Conservation (phyloP, 2,797 vertebrate species). For the Sebastes hubbsi region DNA sequence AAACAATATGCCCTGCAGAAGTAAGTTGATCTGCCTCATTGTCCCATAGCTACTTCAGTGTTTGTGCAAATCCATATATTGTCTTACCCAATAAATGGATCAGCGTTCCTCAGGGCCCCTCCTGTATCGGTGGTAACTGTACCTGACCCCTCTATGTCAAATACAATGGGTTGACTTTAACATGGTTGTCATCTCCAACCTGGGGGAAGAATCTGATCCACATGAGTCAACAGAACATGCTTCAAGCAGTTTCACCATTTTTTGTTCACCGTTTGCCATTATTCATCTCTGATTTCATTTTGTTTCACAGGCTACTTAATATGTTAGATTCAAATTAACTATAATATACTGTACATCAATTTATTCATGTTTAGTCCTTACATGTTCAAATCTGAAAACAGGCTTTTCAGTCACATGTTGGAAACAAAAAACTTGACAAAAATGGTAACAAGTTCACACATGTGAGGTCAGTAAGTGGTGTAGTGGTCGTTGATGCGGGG, state of each 20-base stretch:
- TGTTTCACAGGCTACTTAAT: background rate
- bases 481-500: too few species aligned
- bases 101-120: slow-evolving; percentile 23
- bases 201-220: slow-evolving; percentile 26
- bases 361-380: background rate
- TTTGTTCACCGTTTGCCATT: background rate
- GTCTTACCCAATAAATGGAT: slow-evolving; percentile 24
- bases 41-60: slow-evolving; percentile 5
- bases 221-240: background rate
- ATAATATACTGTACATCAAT: background rate
- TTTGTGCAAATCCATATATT: slow-evolving; percentile 19
- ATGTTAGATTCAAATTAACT: background rate
- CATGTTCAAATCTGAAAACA: background rate
- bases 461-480: background rate
- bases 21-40: slow-evolving; percentile 56
- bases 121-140: slow-evolving; percentile 48
- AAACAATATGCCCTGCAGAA: slow-evolving; percentile 41
- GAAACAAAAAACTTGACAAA: background rate
- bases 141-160: slow-evolving; percentile 40
- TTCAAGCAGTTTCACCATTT: slow-evolving; percentile 12
- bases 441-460: background rate
- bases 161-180: slow-evolving; percentile 60
- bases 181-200: slow-evolving; percentile 7
- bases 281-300: background rate
- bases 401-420: background rate